Base-by-base conservation (phyloP, 2,797 vertebrate genomes). In the Melopsittacus undulatus region DNA sequence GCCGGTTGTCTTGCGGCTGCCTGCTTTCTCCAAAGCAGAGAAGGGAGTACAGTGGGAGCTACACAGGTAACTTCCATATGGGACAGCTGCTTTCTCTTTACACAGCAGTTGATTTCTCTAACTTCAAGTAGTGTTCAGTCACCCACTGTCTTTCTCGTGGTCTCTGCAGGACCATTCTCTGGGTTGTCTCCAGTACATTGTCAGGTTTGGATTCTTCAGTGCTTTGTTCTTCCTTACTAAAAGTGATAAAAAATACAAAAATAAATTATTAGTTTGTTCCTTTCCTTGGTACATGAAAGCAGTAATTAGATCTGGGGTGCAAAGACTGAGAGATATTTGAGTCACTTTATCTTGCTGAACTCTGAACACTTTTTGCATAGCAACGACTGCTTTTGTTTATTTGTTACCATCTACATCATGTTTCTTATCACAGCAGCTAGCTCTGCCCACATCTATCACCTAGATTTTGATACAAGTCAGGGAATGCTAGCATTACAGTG, bases 291-390 rank as follows among this genome's bases (percentile, higher is more conserved):
- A 14, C 24, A 7, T 57, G 30, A 42, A 94, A 90, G 56, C 56
- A 57, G n/a, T 34, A 57, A 34, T 34, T 24, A 34, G 22, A 74
- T 24, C 42, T 2, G 2, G 7, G 32, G 18, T 38, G 49, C 56
- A 66, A 75, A 75, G 67, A 49, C 24, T 21, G 67, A 80, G 46
- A 74, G 11, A 46, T 49, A 13, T 46, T 54, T 61, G 74, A 92
- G 46, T 83, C 14, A 48, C 21, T 52, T 67, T 42, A 32, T 57
- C 38, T 80, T 57, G 13, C 9, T 93, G 92, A 86, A 89, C 89
- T 96, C 48, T 82, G 94, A 70, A 90, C 90, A 76, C 42, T 38
- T 66, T 73, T 26, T 49, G 77, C 88, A 85, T 82, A 92, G 91
- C 87, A 96, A 91, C 67, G 1, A 63, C 34, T 64, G 61, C 48